Evolutionary conservation across 2,797 vertebrate species (phyloP).

Genomic region (Micrastur ruficollis): DNA sequence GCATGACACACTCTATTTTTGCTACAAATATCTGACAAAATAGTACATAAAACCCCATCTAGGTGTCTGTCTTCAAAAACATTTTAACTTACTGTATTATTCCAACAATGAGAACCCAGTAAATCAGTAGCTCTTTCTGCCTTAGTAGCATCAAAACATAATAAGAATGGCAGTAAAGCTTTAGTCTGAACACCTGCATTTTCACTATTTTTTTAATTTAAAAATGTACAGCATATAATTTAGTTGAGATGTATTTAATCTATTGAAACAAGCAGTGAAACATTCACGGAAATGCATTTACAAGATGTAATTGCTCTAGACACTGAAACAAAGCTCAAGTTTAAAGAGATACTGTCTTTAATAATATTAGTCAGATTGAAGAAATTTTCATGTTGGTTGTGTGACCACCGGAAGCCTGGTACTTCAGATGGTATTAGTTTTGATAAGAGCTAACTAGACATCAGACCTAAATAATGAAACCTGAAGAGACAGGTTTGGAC

Average conservation of each 20-base stretch:
- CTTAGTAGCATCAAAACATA: not conserved
- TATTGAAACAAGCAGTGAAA: not conserved
- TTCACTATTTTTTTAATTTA: not conserved
- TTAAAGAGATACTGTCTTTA: conserved; percentile 63
- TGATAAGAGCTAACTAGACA: conserved; percentile 75
- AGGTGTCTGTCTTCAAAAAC: not conserved
- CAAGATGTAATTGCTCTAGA: conserved; percentile 47
- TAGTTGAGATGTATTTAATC: not conserved
- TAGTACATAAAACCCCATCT: not conserved
- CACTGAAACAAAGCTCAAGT: conserved; percentile 42
- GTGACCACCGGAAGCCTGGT: conserved; percentile 67
- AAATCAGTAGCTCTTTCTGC: not conserved
- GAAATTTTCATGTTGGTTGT: conserved; percentile 65
- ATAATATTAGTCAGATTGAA: conserved; percentile 58
- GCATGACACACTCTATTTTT: not conserved
- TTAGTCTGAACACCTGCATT: not conserved
- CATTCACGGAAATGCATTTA: conserved; percentile 4
- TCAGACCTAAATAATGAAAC: conserved; percentile 72
- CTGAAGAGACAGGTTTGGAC: conserved; percentile 66
- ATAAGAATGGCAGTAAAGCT: not conserved
- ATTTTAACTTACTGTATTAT: not conserved
- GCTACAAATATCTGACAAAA: not conserved
- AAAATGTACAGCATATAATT: not conserved
- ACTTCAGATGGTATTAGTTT: conserved; percentile 76
- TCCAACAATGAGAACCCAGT: not conserved